Evolutionary conservation across 2,797 vertebrate species (phyloP).

Genomic region (Chiloscyllium punctatum): DNA sequence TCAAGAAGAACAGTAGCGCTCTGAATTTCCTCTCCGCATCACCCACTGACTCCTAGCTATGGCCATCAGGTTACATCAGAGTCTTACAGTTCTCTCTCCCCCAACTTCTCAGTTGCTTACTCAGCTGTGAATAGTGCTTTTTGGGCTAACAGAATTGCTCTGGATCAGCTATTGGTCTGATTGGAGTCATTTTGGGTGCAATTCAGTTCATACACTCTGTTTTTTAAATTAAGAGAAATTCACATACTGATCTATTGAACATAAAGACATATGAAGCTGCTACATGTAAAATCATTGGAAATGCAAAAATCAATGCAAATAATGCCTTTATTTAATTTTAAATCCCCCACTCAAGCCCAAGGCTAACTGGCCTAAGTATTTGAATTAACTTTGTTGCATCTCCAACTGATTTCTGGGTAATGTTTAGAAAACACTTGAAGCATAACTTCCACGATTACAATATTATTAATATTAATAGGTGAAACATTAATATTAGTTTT

Average conservation of each 20-base stretch:
- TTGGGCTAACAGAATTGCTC: no score
- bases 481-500: background rate
- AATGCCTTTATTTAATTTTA: background rate
- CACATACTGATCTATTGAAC: background rate
- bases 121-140: background rate
- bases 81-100: background rate
- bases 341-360: background rate
- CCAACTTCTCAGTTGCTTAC: background rate
- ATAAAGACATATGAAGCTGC: background rate
- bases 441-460: background rate
- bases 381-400: background rate
- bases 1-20: background rate
- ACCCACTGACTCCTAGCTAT: no score
- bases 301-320: conserved; percentile 12
- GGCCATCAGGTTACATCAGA: background rate
- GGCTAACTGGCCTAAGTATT: background rate
- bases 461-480: background rate
- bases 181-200: background rate
- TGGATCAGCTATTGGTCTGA: background rate
- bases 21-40: background rate
- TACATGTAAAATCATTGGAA: background rate
- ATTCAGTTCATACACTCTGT: background rate
- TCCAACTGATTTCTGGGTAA: background rate
- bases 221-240: background rate
- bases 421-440: background rate